A percentile compares a stretch with the other conserved stretches of the same genome.
These are phyloP conservation scores for Ammospiza caudacuta DNA, from an alignment of 2,113 vertebrate genomes.

Conservation along the genomic window DNA sequence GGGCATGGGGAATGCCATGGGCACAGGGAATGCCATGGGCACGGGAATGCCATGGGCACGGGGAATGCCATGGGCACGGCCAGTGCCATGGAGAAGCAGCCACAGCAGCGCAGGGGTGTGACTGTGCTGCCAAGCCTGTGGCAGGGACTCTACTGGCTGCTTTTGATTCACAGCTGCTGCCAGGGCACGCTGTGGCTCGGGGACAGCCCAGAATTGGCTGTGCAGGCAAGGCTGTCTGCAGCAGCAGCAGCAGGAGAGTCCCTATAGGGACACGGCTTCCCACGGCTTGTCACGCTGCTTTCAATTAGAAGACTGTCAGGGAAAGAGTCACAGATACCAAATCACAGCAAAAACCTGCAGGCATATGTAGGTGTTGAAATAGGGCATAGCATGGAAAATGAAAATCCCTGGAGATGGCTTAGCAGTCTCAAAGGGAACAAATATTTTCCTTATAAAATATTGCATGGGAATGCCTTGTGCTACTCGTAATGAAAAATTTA, in stretches of 20 bases:
- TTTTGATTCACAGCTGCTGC: fast-evolving
- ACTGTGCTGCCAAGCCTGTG: background rate
- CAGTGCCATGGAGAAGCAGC: background rate
- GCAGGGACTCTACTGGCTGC: background rate
- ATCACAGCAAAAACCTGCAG: background rate
- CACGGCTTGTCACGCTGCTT: background rate
- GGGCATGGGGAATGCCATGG: background rate
- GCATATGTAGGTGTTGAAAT: background rate
- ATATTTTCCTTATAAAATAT: background rate
- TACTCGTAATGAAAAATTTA: background rate
- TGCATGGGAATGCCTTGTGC: background rate
- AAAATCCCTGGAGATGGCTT: background rate
- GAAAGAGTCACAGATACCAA: background rate
- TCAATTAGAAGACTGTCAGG: background rate
- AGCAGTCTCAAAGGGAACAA: background rate
- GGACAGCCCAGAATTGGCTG: background rate
- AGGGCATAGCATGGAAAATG: background rate
- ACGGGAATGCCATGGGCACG: fast-evolving
- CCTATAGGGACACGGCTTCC: background rate
- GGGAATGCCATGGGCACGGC: background rate
- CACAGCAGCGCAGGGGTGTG: fast-evolving
- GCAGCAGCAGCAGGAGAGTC: background rate
- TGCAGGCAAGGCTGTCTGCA: background rate
- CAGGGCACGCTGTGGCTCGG: background rate
- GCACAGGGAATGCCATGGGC: background rate